Evolutionary conservation across 2,797 vertebrate genomes (phyloP), one percentile per base, ranked within the genome.

Genomic region (Ctenochaetus hawaiiensis): DNA sequence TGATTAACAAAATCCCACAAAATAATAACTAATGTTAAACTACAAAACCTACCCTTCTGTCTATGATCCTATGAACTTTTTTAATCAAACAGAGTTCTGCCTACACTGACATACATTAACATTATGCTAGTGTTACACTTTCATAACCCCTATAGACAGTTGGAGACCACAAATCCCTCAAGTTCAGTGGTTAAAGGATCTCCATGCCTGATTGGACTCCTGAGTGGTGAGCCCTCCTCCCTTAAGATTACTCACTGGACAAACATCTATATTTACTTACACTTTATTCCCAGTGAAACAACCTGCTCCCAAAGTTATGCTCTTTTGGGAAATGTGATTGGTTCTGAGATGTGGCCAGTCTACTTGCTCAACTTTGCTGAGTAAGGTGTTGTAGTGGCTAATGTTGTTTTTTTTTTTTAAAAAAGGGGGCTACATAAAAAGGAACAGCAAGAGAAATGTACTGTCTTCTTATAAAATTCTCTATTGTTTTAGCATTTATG

Each of bases 131-230:
- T 72, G 72, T 58, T 54, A 12, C 34, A 49, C 34, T 72, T 73
- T 69, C 30, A 41, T 73, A 68, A 63, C 86, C 78, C 67, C 77
- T 1, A 3, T 30, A 68, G 77, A 52, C 3, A 6, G 45, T 64
- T 74, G 80, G 85, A 87, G 84, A 68, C 30, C 49, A 45, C 48
- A 68, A 73, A 30, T 87, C 91, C 85, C 89, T 83, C 17, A 43
- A 9, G 91, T 54, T 80, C 11, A 7, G 37, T 53, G 66, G 70
- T 72, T 69, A 49, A 87, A 81, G 48, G 4, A 72, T 54, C 69
- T 82, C 39, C 22, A 54, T 13, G 47, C 53, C 68, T 93, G 90
- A 93, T 91, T 92, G 78, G 87, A 71, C 88, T 90, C 89, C 53
- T 62, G 91, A 92, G 89, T 82, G 17, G 67, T 78, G 78, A 85